Evolutionary conservation across 2,888 invertebrate species (phyloP), one percentile per base, ranked within the genome.

Genomic region (Diogma glabrata): DNA sequence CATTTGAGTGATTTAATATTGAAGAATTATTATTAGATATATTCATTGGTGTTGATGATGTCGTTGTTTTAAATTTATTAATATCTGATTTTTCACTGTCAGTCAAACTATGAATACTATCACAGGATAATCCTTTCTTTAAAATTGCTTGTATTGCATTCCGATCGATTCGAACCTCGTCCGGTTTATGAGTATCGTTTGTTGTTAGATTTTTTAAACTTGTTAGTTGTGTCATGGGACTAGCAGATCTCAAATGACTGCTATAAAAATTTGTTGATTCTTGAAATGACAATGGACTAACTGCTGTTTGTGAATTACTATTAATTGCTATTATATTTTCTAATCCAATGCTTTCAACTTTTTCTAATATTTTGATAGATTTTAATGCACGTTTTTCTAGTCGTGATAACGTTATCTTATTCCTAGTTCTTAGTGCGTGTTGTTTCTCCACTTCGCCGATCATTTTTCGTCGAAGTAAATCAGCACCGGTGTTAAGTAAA

Each of bases 191-290:
- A 59, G 67, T 59, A 60, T 67, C 57, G 63, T 62, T 33, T 14
- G 47, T 30, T 4, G 45, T 43, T 20, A 74, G 72, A 51, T 76
- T 72, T 66, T 81, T 82, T 17, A 87, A 70, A 60, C 85, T 87
- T 48, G 83, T 84, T 48, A 87, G 66, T 69, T 87, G 87, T 56
- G 85, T 81, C 82, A 88, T 84, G 2, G 87, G 87, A 63, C 87
- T 87, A 54, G 81, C 80, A 53, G 82, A 75, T 8, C 81, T 75
- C 81, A 79, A 72, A 69, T 46, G 46, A n/a, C 24, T 24, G 14
- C 30, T 48, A 10, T 48, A 48, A 30, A 48, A 30, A 24, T 24
- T 24, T 1, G 75, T 24, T 19, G 82, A 78, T 45, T 78, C 78
- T 55, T 76, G 78, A 16, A 79, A 64, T 9, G 30, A 22, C 20